Base-by-base conservation (phyloP, 2,888 invertebrate species). In the Oeneis ivallda region DNA sequence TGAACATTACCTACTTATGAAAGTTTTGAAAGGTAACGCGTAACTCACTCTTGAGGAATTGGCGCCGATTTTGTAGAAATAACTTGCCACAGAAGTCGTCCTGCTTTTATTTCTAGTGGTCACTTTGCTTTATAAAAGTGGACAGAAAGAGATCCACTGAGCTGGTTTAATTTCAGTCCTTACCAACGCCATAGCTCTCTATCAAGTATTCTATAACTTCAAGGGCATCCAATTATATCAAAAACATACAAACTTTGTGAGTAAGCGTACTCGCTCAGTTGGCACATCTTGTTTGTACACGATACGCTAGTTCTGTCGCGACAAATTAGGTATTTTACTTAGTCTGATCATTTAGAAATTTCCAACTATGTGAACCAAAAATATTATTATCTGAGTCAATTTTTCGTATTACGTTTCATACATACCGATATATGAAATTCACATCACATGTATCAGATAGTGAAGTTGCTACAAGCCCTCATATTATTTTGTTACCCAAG, bases 141-240 rank as follows among this genome's bases (percentile, higher is more conserved):
- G n/a, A n/a, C n/a, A 41, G 11, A 41, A 41, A 41, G 13, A 41
- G n/a, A 43, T n/a, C n/a, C n/a, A n/a, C n/a, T n/a, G n/a, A n/a
- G n/a, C n/a, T 43, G 13, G 43, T 5, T 41, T 43, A 43, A 1
- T 15, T 13, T 43, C 13, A n/a, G 43, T 43, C 43, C 43, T 43
- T 13, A 43, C n/a, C 13, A 43, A n/a, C n/a, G n/a, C 43, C 43
- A 43, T 15, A 7, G n/a, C n/a, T n/a, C 43, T n/a, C 62, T 26
- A 65, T 58, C 63, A 67, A 67, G 47, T 56, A 56, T 63, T 63
- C 61, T n/a, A 65, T 66, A 26, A 26, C 32, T 53, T 70, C 66
- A 70, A n/a, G 69, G 69, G 69, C 67, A 68, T 70, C 70, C 52
- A 37, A 63, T 65, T 71, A 26, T 26, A 71, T 72, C 70, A 72